Evolutionary conservation across 1,140 invertebrate species (phyloP), one percentile per base, ranked within the genome.

Genomic region (Drosophila sechellia): DNA sequence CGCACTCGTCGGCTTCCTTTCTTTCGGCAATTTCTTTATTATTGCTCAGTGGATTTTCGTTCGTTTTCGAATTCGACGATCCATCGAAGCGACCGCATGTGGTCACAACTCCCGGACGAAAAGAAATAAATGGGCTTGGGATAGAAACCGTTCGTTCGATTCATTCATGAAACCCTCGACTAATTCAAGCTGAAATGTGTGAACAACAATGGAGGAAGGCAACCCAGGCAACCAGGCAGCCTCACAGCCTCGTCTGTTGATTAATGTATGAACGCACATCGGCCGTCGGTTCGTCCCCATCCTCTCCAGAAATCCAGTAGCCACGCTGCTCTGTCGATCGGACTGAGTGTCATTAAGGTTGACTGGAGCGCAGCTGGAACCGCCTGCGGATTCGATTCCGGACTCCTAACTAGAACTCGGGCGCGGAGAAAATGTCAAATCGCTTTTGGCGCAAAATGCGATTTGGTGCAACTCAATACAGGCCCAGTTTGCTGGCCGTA

Each of bases 151-250:
- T 45, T 37, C 22, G 59, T 45, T 57, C 73, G 66, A 64, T 66
- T 81, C 83, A 86, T 86, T 86, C 83, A 86, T 87, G 79, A 87
- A 60, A 68, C 57, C 74, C 69, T 66, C 74, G 69, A 85, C 83
- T 86, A 86, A 86, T 86, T 87, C 84, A 59, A 89, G 64, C 46
- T 87, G 84, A 86, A 86, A 86, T 86, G 83, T 86, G 83, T 86
- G 83, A 86, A 87, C 83, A 86, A 86, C 83, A 86, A 68, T 45
- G 54, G 31, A 40, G 46, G 50, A 73, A 56, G 43, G 34, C 58
- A 43, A 60, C 43, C 1, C 27, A 10, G 31, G 31, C 49, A 42
- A 53, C 52, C 27, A 45, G 52, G 35, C 22, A 50, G 31, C 37
- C 78, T 45, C 56, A 27, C 22, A 49, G 37, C 31, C 78, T 43